These are phyloP conservation scores for Falco concolor DNA, from an alignment of 2,797 vertebrate genomes.

Conservation along the genomic window DNA sequence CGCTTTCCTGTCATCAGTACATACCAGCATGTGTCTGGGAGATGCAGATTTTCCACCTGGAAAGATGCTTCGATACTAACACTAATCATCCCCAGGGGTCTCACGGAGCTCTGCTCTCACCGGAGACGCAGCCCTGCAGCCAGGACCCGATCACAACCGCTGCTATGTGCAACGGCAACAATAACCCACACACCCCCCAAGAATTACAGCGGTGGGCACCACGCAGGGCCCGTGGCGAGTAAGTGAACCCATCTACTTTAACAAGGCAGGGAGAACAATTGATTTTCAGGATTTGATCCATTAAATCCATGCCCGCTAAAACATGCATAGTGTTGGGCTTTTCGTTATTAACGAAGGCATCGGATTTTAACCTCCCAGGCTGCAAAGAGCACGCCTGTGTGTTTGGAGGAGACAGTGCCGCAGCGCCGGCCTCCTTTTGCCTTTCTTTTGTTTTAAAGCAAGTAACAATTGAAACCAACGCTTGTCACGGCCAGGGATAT, in stretches of 20 bases:
- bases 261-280: background rate
- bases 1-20: background rate
- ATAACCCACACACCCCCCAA: background rate
- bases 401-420: background rate
- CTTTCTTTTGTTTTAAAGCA: background rate
- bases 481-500: background rate
- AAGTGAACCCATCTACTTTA: background rate
- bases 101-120: background rate
- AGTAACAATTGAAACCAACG: background rate
- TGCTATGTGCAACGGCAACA: fast-evolving
- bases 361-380: background rate
- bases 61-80: background rate
- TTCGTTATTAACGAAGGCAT: background rate
- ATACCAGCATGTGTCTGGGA: background rate
- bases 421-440: background rate
- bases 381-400: fast-evolving
- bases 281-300: background rate
- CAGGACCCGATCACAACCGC: background rate
- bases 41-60: background rate
- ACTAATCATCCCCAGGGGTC: background rate
- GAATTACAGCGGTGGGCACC: background rate
- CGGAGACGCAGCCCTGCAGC: background rate
- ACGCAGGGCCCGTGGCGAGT: too few relatives aligned
- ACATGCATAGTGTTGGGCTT: background rate
- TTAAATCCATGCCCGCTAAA: background rate